Percentiles rank a stretch among this genome's conserved stretches.
These are phyloP conservation scores for Carduelis carduelis DNA, from an alignment of 2,797 vertebrate genomes.

Conservation along the genomic window DNA sequence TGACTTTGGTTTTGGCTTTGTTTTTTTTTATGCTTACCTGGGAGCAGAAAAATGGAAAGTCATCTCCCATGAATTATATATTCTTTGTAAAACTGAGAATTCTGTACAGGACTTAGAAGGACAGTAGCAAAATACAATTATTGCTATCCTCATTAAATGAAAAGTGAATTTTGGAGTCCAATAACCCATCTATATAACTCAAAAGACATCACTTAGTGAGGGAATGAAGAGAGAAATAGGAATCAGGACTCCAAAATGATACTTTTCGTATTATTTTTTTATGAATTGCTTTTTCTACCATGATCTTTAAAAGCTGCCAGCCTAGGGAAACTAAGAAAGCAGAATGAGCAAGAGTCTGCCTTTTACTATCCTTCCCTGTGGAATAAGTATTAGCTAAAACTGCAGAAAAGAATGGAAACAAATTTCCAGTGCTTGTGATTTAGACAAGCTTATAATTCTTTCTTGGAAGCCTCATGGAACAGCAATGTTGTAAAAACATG, in stretches of 20 bases:
- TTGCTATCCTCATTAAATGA: not conserved
- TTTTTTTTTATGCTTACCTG: not conserved
- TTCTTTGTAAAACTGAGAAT: not conserved
- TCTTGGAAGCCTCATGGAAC: slow-evolving; percentile 42
- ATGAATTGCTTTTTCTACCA: not conserved
- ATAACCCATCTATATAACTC: not conserved
- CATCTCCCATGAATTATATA: not conserved
- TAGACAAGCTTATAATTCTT: not conserved
- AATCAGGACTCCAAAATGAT: not conserved
- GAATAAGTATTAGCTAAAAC: slow-evolving; percentile 42
- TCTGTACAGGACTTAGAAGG: not conserved
- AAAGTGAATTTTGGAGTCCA: not conserved
- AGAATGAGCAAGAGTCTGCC: slow-evolving; percentile 26
- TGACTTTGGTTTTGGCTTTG: not conserved
- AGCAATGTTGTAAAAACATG: not conserved
- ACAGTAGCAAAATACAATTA: not conserved
- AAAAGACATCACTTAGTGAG: not conserved
- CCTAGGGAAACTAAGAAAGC: not conserved
- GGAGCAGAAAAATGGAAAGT: not conserved
- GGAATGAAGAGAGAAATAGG: not conserved
- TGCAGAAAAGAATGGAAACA: slow-evolving; percentile 37
- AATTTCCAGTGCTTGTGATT: slow-evolving; percentile 43
- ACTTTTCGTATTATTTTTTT: not conserved
- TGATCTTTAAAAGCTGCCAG: not conserved
- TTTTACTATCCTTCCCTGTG: slow-evolving; percentile 10